Base-by-base conservation (phyloP, 1,140 invertebrate genomes). In the Sarcophaga bullata region DNA sequence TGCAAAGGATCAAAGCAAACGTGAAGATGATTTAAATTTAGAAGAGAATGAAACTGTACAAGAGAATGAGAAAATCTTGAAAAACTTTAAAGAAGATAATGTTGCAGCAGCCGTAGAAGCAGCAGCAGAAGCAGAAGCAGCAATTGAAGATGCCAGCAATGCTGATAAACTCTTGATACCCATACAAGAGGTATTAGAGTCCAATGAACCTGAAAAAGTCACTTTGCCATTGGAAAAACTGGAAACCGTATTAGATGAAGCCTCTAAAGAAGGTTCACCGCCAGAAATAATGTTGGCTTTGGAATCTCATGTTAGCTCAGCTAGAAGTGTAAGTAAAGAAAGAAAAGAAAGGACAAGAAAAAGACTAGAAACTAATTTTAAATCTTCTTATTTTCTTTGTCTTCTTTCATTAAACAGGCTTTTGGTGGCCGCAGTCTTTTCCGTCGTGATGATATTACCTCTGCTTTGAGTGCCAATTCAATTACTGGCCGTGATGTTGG, bases 261-360 rank as follows among this genome's bases (percentile, higher is more conserved):
- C 84, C 46, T 82, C 85, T 72, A 87, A 89, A 82, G 25, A 37
- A 37, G 91, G 91, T 81, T 91, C 91, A 10, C 75, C 75, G 19
- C 92, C 92, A 68, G 92, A 93, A 86, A 93, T 92, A 6, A 93
- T 93, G 92, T 90, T 92, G 47, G 92, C 92, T n/a, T 90, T 92
- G 49, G 92, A 93, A 85, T 92, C 92, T 78, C 92, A 92, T 83
- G 90, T 92, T 10, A 80, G 84, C 13, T 80, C 86, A 3, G 88
- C 87, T 10, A 84, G 86, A 75, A 84, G 86, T 84, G 88, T 90
- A 83, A 84, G 84, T 83, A 52, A 8, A 80, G 15, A 62, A 80
- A 8, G 8, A n/a, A 37, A n/a, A 72, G 8, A 1, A 37, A 72
- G 7, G 68, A 9, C n/a, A 72, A n/a, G 10, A 1, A 72, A 10